These are phyloP conservation scores for Vulpes ferrilata DNA, from an alignment of 2,113 vertebrate genomes.

Conservation along the genomic window DNA sequence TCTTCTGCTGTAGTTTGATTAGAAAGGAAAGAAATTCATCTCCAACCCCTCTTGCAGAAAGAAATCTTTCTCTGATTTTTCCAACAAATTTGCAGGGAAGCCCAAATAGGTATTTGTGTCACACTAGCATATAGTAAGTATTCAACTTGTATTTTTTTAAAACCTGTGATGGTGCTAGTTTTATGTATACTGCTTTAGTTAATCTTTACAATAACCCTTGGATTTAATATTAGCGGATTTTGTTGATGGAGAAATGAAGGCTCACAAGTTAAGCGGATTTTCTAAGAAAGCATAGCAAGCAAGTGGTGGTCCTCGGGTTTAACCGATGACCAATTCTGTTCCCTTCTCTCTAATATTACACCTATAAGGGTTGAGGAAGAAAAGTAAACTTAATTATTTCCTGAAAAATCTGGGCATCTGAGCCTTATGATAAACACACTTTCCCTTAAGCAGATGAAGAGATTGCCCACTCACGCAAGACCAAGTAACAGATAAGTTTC, in stretches of 20 bases:
- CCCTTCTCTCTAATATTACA: neutral
- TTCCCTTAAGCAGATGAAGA: neutral
- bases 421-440: neutral
- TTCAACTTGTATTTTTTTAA: neutral
- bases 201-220: neutral
- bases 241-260: neutral
- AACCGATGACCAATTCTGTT: neutral
- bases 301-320: neutral
- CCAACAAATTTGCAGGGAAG: neutral
- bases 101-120: neutral
- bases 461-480: neutral
- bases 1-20: conserved; percentile 20
- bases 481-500: neutral
- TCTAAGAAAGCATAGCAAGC: neutral
- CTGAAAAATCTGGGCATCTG: neutral
- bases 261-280: neutral
- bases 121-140: neutral
- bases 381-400: neutral
- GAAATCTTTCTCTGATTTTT: conserved; percentile 22
- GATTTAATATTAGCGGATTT: neutral
- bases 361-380: neutral
- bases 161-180: neutral
- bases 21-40: conserved; percentile 61
- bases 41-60: neutral
- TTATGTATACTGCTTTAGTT: neutral